These are phyloP conservation scores for Alosa sapidissima DNA, from an alignment of 2,797 vertebrate genomes.

Conservation along the genomic window DNA sequence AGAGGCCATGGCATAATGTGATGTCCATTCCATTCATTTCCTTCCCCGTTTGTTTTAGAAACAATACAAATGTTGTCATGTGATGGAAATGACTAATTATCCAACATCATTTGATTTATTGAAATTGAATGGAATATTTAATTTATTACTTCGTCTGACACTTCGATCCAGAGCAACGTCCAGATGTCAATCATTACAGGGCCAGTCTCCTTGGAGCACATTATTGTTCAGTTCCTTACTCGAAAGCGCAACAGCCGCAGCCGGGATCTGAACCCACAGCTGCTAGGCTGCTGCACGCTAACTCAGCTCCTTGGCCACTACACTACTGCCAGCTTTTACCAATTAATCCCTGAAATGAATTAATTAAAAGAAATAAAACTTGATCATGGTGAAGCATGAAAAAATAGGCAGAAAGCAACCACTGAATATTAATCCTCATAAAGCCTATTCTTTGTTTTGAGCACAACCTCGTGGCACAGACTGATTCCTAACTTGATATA, in stretches of 20 bases:
- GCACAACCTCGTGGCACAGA: not conserved
- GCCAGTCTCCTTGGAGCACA: too few species aligned
- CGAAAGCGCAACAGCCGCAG: too few species aligned
- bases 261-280: too few species aligned
- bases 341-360: not conserved
- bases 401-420: constrained; percentile 1
- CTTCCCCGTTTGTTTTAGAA: not conserved
- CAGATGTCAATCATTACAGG: too few species aligned
- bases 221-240: too few species aligned
- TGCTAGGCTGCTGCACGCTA: too few species aligned
- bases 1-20: not conserved
- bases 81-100: not conserved
- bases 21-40: not conserved
- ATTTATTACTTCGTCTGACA: too few species aligned
- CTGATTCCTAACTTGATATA: not conserved
- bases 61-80: not conserved
- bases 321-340: not conserved
- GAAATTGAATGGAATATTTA: too few species aligned
- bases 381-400: not conserved
- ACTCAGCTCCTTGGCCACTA: too few species aligned
- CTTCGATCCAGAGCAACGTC: too few species aligned
- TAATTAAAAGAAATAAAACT: not conserved
- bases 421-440: not conserved
- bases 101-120: not conserved
- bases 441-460: not conserved